Conservation (phyloP, 2,888 invertebrate species). For the Drosophila kokeensis region DNA sequence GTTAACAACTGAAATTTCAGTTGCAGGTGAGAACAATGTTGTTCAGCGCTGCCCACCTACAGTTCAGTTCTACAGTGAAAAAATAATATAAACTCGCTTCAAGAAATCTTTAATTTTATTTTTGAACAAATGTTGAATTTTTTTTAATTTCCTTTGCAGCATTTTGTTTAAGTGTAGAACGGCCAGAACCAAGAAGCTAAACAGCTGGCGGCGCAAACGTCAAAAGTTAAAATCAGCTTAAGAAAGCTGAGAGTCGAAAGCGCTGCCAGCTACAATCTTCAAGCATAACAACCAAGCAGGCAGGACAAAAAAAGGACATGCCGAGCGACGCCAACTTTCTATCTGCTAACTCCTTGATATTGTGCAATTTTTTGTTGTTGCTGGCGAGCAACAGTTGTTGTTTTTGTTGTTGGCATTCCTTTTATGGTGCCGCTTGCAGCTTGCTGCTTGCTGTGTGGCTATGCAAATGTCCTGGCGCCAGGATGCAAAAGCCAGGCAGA, state of each 20-base stretch:
- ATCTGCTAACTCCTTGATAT: constrained; percentile 5
- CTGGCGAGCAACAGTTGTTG: constrained; percentile 12
- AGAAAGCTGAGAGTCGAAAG: constrained; percentile 49
- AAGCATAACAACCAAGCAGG: constrained; percentile 28
- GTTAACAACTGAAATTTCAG: constrained; percentile 31
- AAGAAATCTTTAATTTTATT: background rate
- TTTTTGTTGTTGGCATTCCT: constrained; percentile 44
- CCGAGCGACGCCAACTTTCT: background rate
- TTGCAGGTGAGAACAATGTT: constrained; percentile 41
- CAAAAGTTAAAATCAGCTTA: constrained; percentile 73
- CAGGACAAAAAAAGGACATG: constrained; percentile 2
- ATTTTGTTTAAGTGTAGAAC: background rate
- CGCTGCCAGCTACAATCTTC: constrained; percentile 41
- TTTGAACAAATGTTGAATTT: background rate
- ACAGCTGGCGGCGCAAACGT: constrained; percentile 29
- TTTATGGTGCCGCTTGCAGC: constrained; percentile 54
- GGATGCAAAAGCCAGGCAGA: constrained; percentile 12
- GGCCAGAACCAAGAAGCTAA: constrained; percentile 6
- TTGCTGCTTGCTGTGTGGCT: constrained; percentile 11
- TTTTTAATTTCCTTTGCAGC: background rate
- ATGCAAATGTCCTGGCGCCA: constrained; percentile 64
- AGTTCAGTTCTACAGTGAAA: background rate
- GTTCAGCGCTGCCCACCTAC: background rate
- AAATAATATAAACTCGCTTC: background rate
- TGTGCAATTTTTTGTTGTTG: constrained; percentile 26